These are phyloP conservation scores for Zophobas morio DNA, from an alignment of 1,140 invertebrate genomes.

Conservation along the genomic window DNA sequence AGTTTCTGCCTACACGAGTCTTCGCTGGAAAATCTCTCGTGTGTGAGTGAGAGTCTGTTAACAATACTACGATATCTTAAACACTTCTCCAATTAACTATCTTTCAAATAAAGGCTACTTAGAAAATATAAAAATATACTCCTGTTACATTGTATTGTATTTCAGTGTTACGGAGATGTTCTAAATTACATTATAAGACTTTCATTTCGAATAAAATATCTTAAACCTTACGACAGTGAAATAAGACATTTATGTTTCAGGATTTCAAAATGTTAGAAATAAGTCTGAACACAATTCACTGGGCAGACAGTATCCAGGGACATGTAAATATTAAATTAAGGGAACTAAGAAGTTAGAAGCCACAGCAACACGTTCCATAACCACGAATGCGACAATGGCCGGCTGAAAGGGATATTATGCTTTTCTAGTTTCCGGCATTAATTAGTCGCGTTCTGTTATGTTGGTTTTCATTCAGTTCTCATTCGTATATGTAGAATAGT, in stretches of 20 bases:
- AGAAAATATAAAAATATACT: too few relatives aligned
- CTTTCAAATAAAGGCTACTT: too few relatives aligned
- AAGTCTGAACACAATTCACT: slow-evolving; percentile 16
- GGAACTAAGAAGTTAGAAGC: slow-evolving; percentile 13
- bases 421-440: slow-evolving; percentile 12
- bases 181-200: too few relatives aligned
- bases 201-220: too few relatives aligned
- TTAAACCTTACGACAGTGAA: not conserved
- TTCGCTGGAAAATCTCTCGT: too few relatives aligned
- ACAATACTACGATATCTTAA: too few relatives aligned
- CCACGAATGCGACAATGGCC: slow-evolving; percentile 14
- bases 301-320: slow-evolving; percentile 11
- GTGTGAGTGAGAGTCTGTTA: too few relatives aligned
- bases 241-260: not conserved
- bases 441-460: slow-evolving; percentile 4
- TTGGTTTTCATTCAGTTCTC: not conserved
- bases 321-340: slow-evolving; percentile 34
- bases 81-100: too few relatives aligned
- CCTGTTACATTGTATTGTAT: too few relatives aligned
- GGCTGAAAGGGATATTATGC: not conserved
- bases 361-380: slow-evolving; percentile 27
- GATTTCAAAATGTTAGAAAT: slow-evolving; percentile 24
- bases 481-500: not conserved
- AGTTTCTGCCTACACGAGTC: too few relatives aligned
- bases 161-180: too few relatives aligned